Evolutionary conservation across 1,140 invertebrate genomes (phyloP), one percentile per base, ranked within the genome.

Genomic region (Formica selysi): DNA sequence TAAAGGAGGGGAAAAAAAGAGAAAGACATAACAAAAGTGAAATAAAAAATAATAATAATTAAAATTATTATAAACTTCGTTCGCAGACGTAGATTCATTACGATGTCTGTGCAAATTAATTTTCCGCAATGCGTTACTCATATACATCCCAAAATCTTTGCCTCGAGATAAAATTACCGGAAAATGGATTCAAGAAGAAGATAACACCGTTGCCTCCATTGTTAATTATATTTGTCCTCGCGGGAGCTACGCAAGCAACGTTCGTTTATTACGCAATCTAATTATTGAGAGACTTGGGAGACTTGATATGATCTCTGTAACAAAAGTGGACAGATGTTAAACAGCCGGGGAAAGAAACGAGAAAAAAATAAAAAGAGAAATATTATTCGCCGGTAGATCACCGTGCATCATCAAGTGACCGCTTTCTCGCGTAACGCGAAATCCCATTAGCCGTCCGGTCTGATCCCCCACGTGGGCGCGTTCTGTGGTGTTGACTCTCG

Each of bases 401-500:
- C 32, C 36, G 32, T 51, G 64, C 76, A 76, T 84, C 87, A 41
- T 62, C 68, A 54, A 41, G 71, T 59, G 68, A 62, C 78, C 44
- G 79, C 67, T 87, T 76, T 57, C 29, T 79, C 78, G 54, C 44
- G 54, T 36, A 83, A 88, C 65, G 44, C 57, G 26, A 87, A 87
- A 87, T 88, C 71, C 65, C 65, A 78, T 88, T 87, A 88, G 71
- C 44, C 44, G 32, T 29, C 16, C 5, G 29, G 48, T 87, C 79
- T 59, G 67, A 88, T 76, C 71, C 41, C 41, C 54, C 29, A 71
- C 38, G 74, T 29, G 48, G 6, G 16, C 29, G 13, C 44, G 51
- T 81, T 88, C 65, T 54, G 51, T 65, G 48, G 41, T 51, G 87
- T 87, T 88, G 87, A 84, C 44, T 76, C 71, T 59, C 64, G 62